These are phyloP conservation scores for Odobenus rosmarus DNA, from an alignment of 2,113 vertebrate genomes.

Conservation along the genomic window DNA sequence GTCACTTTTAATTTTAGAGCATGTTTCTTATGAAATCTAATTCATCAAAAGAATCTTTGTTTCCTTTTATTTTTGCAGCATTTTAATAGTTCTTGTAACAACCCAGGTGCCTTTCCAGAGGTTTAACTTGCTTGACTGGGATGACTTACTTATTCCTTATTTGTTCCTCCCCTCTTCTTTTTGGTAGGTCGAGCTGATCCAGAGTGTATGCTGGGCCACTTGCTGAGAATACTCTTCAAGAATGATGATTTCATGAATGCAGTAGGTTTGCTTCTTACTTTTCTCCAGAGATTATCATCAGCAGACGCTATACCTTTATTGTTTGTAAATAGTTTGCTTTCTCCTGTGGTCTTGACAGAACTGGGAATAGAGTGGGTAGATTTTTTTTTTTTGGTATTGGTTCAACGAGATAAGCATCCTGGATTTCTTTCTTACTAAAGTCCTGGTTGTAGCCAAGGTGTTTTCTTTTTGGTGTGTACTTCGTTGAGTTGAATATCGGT, in stretches of 20 bases:
- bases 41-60: background rate
- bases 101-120: background rate
- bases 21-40: constrained; percentile 29
- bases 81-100: constrained; percentile 39
- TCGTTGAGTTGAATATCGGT: background rate
- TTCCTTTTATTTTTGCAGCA: background rate
- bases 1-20: constrained; percentile 52
- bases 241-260: constrained; percentile 99
- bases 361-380: constrained; percentile 4
- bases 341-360: background rate
- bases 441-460: background rate
- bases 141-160: constrained; percentile 54
- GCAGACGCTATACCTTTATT: background rate
- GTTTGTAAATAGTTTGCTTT: constrained; percentile 18
- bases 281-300: constrained; percentile 38
- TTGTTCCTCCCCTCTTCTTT: constrained; percentile 62
- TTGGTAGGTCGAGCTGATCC: constrained; percentile 96
- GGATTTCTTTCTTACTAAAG: background rate
- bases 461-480: constrained; percentile 42
- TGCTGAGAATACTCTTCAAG: constrained; percentile 99
- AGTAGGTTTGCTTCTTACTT: constrained; percentile 87
- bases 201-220: constrained; percentile 96
- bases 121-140: background rate
- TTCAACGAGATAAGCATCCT: background rate
- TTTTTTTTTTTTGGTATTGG: constrained; percentile 18